Evolutionary conservation across 2,113 vertebrate genomes (phyloP).

Genomic region (Gorilla gorilla): DNA sequence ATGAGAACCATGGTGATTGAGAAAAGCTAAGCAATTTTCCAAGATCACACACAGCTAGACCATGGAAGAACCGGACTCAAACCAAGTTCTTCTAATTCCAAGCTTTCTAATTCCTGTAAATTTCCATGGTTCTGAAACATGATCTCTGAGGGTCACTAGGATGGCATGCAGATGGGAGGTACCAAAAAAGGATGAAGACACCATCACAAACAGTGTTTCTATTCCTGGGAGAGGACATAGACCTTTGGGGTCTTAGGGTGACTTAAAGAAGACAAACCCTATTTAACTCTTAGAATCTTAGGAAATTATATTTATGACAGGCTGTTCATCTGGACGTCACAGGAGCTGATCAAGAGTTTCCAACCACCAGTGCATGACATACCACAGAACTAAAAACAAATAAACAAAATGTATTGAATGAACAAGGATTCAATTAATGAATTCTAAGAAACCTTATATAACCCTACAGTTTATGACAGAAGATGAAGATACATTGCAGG

Average conservation of each 20-base stretch:
- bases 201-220: neutral
- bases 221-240: neutral
- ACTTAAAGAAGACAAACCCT: neutral
- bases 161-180: neutral
- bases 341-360: neutral
- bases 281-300: neutral
- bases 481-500: neutral
- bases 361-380: neutral
- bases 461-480: neutral
- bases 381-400: neutral
- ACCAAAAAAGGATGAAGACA: neutral
- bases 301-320: neutral
- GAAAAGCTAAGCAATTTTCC: neutral
- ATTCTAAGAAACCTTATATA: neutral
- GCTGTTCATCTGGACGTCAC: neutral
- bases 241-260: neutral
- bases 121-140: neutral
- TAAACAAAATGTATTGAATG: neutral
- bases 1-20: neutral
- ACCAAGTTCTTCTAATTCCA: neutral
- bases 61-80: neutral
- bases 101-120: neutral
- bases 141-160: neutral
- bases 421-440: conserved; percentile 27
- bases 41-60: neutral